Evolutionary conservation across 1,140 invertebrate genomes (phyloP), one percentile per base, ranked within the genome.

Genomic region (Alviniconcha marisindica): DNA sequence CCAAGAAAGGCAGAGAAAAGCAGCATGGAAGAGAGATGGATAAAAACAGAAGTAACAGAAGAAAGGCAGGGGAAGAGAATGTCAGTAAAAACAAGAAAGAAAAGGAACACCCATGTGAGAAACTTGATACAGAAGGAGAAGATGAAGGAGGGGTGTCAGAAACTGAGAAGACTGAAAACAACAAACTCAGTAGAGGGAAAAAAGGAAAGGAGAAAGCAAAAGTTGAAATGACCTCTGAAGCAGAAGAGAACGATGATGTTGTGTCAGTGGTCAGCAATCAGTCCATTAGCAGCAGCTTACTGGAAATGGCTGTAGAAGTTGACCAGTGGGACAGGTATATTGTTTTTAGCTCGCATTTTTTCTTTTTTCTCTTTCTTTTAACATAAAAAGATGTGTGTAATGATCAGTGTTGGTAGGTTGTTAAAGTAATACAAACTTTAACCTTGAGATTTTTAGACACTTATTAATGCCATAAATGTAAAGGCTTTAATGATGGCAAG

Each of bases 241-340:
- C 0, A 38, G 78, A 80, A 31, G 56, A 80, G 18, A 80, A 80
- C 10, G 38, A 69, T 42, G 78, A 80, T 15, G 56, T 44, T 12
- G 56, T 24, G 44, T 80, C 78, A 0, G 38, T 66, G 14, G 15
- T 44, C 15, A 80, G 56, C 54, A 60, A 80, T 31, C 24, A 69
- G 56, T 80, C 56, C n/a, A 2, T n/a, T 10, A 31, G n/a, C 51
- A 79, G 60, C 78, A 69, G 38, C 31, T 10, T 80, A 24, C 2
- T 36, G n/a, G n/a, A 63, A n/a, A n/a, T 80, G 21, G 56, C 18
- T 0, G 4, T 44, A 18, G 56, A 42, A 14, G 78, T 80, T 33
- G 78, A 80, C 28, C 78, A 80, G 38, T 80, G 78, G 78, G 78
- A 80, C 56, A 69, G 78, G 78, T 80, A 4, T 77, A 28, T 51